A percentile compares a stretch with the other conserved stretches of the same genome.
phyloP scores from a whole-genome alignment of 2,888 invertebrate genomes.

The Prostheceraeus crozeri region DNA sequence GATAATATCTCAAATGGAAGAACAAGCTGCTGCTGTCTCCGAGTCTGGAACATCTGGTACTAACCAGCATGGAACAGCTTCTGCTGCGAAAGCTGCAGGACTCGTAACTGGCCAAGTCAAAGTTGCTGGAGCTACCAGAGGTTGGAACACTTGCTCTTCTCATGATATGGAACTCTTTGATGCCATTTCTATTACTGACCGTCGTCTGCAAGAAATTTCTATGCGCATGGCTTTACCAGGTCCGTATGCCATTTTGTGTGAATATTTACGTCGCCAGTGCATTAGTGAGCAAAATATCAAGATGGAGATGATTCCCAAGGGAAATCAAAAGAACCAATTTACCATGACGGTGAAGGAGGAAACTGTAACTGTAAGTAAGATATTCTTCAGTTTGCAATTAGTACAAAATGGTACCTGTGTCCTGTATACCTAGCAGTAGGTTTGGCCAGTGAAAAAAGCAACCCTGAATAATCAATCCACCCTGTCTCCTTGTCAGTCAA shows the following conservation, averaged over 20 bases:
- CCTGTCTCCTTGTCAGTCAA: no score
- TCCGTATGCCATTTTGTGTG: constrained; percentile 83
- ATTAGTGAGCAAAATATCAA: constrained; percentile 77
- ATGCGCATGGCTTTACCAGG: constrained; percentile 90
- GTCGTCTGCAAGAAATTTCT: constrained; percentile 84
- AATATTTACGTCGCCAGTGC: constrained; percentile 74
- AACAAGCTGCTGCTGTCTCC: no score
- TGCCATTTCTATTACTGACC: constrained; percentile 83
- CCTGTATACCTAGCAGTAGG: no score
- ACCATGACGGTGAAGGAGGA: constrained; percentile 89
- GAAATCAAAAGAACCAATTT: constrained; percentile 74
- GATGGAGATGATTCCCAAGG: constrained; percentile 72
- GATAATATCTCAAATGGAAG: no score
- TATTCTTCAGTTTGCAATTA: no score
- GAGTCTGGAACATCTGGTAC: no score
- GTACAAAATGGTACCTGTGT: not conserved
- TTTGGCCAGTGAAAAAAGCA: no score
- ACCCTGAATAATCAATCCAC: no score
- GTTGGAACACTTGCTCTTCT: not conserved
- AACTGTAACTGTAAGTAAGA: constrained; percentile 62
- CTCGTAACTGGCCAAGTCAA: not conserved
- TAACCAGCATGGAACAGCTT: no score
- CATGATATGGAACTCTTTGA: constrained; percentile 60
- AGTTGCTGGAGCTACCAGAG: not conserved
- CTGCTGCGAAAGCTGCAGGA: no score